Percentiles rank a stretch among this genome's conserved stretches.
Conservation (phyloP, 1,140 invertebrate genomes). For the fruit fly (Drosophila melanogaster) region Release_6_plus_ISO1_MT NT_037436.4:9640501-9641000, state of each 20-base stretch:
- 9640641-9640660: not conserved
- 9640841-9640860: not conserved
- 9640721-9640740: not conserved
- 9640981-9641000: conserved; percentile 14
- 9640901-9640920: not conserved
- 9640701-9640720: not conserved
- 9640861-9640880: not conserved
- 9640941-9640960: not conserved
- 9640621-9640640: not conserved
- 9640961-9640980: not conserved
- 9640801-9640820: not conserved
- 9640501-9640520: not conserved
- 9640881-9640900: not conserved
- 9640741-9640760: not conserved
- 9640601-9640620: not conserved
- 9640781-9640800: conserved; percentile 3
- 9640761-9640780: not conserved
- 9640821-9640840: not conserved
- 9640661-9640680: not conserved
- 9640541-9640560: not conserved
- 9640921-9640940: not conserved
- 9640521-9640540: not conserved
- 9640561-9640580: no score
- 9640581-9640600: no score
- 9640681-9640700: not conserved